Evolutionary conservation across 2,888 invertebrate genomes (phyloP).

Genomic region (Caenorhabditis panamensis): DNA sequence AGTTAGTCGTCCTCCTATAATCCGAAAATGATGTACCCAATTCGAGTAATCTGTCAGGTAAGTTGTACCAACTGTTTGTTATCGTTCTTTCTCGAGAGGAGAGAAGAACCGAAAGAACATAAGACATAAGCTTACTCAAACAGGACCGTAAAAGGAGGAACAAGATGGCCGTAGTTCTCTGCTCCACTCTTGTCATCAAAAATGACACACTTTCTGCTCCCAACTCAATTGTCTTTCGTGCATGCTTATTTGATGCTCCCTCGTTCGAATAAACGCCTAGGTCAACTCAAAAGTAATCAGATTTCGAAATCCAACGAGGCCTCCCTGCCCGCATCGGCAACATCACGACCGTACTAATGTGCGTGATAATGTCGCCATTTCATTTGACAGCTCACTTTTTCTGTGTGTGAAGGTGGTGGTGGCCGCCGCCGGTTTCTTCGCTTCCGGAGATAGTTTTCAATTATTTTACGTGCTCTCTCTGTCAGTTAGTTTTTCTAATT

Average conservation of each 20-base stretch:
- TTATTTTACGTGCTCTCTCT: neutral
- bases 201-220: neutral
- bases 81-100: conserved; percentile 30
- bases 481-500: neutral
- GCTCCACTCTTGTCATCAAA: neutral
- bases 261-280: neutral
- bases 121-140: conserved; percentile 35
- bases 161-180: neutral
- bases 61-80: conserved; percentile 27
- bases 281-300: conserved; percentile 5
- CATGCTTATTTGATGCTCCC: conserved; percentile 9
- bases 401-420: conserved; percentile 29
- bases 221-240: conserved; percentile 5
- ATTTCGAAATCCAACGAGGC: conserved; percentile 16
- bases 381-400: conserved; percentile 52
- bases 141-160: conserved; percentile 15
- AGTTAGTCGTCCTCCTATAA: conserved; percentile 17
- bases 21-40: conserved; percentile 49
- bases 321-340: conserved; percentile 21
- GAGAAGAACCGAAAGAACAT: conserved; percentile 5
- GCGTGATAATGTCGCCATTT: conserved; percentile 57
- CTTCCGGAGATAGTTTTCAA: no score
- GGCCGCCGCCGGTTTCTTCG: neutral
- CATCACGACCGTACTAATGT: conserved; percentile 44
- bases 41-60: conserved; percentile 51